phyloP scores from a whole-genome alignment of 2,113 vertebrate genomes.

The Malaclemys terrapin region DNA sequence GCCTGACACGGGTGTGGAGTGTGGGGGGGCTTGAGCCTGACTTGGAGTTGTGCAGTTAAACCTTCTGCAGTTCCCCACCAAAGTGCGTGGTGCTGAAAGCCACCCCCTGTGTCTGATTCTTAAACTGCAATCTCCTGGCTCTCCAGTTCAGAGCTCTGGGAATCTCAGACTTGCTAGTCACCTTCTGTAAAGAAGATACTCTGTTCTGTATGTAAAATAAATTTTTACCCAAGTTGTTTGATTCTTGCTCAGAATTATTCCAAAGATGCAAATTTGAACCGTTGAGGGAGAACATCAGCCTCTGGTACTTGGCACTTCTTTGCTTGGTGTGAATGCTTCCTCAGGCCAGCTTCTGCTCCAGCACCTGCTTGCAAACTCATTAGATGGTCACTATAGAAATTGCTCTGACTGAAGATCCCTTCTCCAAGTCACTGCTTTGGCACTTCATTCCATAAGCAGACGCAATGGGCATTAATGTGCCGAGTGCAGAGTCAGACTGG shows the following conservation, averaged over 20 bases:
- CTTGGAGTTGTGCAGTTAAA: not conserved
- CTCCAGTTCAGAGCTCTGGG: slow-evolving; percentile 57
- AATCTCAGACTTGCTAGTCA: slow-evolving; percentile 51
- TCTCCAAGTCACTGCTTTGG: not conserved
- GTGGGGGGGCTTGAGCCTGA: not conserved
- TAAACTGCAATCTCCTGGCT: slow-evolving; percentile 40
- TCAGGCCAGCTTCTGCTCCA: not conserved
- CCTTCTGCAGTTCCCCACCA: slow-evolving; percentile 5
- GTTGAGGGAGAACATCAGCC: not conserved
- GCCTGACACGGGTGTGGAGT: not conserved
- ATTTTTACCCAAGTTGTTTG: slow-evolving; percentile 79
- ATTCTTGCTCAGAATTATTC: slow-evolving; percentile 25
- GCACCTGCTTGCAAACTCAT: not conserved
- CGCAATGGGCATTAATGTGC: not conserved
- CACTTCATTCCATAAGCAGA: not conserved
- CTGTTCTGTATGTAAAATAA: slow-evolving; percentile 83
- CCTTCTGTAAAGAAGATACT: slow-evolving; percentile 46
- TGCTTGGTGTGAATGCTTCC: not conserved
- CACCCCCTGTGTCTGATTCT: not conserved
- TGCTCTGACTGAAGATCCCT: not conserved
- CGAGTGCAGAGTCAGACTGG: not conserved
- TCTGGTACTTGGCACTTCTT: not conserved
- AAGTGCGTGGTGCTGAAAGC: not conserved
- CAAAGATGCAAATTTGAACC: not conserved
- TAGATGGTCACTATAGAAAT: not conserved